Conservation (phyloP, 1,140 invertebrate genomes). For the Cryptotermes secundus region DNA sequence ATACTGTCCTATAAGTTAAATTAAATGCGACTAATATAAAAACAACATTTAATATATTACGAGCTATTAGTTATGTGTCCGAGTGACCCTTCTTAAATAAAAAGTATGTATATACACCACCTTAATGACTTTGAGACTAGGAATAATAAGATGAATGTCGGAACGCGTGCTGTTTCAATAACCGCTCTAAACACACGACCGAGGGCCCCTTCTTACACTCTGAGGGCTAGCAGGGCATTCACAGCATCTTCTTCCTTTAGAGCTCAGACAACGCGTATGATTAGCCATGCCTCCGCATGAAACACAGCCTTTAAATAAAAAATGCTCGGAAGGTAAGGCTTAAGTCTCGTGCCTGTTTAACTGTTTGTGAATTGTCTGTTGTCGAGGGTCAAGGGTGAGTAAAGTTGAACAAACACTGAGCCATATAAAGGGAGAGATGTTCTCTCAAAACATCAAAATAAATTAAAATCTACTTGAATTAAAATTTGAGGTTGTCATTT, state of each 20-base stretch:
- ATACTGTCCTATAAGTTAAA: background rate
- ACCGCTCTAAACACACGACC: background rate
- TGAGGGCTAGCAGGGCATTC: background rate
- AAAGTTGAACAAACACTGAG: background rate
- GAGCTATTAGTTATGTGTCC: background rate
- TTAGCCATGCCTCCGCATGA: constrained; percentile 10
- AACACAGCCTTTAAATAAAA: constrained; percentile 8
- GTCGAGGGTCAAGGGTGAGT: background rate
- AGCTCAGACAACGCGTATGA: background rate
- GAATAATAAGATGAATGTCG: background rate
- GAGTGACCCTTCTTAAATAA: background rate
- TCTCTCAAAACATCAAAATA: too few species aligned
- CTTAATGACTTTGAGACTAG: background rate
- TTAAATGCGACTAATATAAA: background rate
- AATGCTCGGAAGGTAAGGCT: background rate
- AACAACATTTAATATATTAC: background rate
- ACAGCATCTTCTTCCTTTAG: background rate
- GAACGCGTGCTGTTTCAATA: background rate
- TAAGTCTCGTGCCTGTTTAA: background rate
- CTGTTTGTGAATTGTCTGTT: background rate
- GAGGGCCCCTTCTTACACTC: background rate
- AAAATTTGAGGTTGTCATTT: too few species aligned
- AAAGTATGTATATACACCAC: background rate
- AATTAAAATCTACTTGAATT: too few species aligned
- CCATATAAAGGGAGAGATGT: background rate